Conservation (phyloP, 2,888 invertebrate species). For the Steinernema hermaphroditum region DNA sequence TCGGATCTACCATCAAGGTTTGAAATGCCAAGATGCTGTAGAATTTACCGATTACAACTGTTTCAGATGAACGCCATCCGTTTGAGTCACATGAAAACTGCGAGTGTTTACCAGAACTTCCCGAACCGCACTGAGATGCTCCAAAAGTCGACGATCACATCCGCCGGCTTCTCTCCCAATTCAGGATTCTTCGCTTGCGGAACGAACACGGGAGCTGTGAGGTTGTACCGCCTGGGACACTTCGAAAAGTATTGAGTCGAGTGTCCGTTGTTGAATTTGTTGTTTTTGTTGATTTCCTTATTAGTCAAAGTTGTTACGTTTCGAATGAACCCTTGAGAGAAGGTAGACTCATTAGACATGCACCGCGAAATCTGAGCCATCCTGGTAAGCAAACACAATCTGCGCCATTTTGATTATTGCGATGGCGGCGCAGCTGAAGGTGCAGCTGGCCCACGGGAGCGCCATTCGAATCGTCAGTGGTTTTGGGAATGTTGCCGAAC, state of each 20-base stretch:
- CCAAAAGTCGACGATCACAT: conserved; percentile 33
- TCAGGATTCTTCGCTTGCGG: conserved; percentile 46
- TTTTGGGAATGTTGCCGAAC: not conserved
- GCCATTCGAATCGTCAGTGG: not conserved
- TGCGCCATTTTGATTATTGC: not conserved
- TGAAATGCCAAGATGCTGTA: not conserved
- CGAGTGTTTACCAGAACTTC: conserved; percentile 49
- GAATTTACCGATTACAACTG: not conserved
- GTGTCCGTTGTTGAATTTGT: not conserved
- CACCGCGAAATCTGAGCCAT: not conserved
- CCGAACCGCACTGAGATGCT: conserved; percentile 44
- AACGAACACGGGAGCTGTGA: conserved; percentile 33
- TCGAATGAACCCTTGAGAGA: not conserved
- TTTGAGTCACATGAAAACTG: conserved; percentile 39
- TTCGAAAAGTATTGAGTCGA: conserved; percentile 43
- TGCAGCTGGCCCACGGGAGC: conserved; percentile 23
- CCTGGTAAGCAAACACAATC: not conserved
- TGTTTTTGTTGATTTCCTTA: conserved; percentile 25
- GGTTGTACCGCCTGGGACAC: conserved; percentile 44
- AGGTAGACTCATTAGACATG: not conserved
- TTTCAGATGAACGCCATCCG: conserved; percentile 46
- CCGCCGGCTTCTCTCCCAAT: conserved; percentile 44
- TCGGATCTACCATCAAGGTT: conserved; percentile 46
- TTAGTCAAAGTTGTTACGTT: not conserved
- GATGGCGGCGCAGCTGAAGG: not conserved